These are phyloP conservation scores for Nysson spinosus DNA, from an alignment of 2,888 invertebrate genomes.

Conservation along the genomic window DNA sequence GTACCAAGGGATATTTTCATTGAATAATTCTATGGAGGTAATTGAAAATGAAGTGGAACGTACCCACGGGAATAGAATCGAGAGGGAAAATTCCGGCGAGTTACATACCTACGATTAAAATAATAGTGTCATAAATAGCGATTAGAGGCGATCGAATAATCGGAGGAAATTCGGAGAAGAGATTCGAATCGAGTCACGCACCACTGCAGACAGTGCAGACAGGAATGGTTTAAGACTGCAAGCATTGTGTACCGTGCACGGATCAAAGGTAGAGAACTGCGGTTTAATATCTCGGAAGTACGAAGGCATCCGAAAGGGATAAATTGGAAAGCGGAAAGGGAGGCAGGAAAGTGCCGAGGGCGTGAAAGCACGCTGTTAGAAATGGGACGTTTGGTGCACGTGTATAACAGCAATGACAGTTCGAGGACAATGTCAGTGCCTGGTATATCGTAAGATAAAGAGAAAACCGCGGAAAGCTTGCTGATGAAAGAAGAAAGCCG, in stretches of 20 bases:
- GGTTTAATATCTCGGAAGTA: slow-evolving; percentile 54
- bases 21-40: no score
- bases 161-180: background rate
- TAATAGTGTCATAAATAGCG: background rate
- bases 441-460: slow-evolving; percentile 46
- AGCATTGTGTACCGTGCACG: slow-evolving; percentile 35
- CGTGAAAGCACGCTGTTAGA: slow-evolving; percentile 39
- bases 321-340: slow-evolving; percentile 51
- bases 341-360: slow-evolving; percentile 42
- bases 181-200: slow-evolving; percentile 1
- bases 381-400: slow-evolving; percentile 5
- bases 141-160: slow-evolving; percentile 1
- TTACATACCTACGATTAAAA: background rate
- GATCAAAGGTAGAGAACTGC: slow-evolving; percentile 45
- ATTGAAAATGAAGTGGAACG: no score
- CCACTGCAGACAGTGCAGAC: no score
- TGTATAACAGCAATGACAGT: slow-evolving; percentile 19
- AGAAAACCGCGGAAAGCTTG: slow-evolving; percentile 27
- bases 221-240: slow-evolving; percentile 26
- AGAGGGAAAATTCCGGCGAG: background rate
- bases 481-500: slow-evolving; percentile 20
- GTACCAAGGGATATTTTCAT: no score
- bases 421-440: slow-evolving; percentile 48
- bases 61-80: background rate
- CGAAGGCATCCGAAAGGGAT: slow-evolving; percentile 42